These are phyloP conservation scores for Melipona bicolor DNA, from an alignment of 2,888 invertebrate genomes.

Conservation along the genomic window DNA sequence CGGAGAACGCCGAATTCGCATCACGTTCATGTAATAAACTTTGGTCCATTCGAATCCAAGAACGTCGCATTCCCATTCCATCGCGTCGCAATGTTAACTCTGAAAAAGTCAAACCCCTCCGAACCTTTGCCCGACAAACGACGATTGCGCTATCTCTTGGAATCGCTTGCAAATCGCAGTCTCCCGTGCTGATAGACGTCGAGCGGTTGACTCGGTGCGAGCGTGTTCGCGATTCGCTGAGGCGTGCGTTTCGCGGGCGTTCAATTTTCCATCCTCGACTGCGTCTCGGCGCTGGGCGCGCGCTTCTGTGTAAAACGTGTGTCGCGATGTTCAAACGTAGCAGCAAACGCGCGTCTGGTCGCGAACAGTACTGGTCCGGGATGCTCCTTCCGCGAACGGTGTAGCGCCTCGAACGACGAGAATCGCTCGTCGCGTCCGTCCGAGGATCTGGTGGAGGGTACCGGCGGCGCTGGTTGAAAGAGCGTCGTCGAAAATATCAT, in stretches of 20 bases:
- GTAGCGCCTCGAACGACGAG: neutral
- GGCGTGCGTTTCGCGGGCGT: constrained; percentile 62
- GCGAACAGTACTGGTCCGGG: constrained; percentile 64
- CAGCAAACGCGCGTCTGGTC: constrained; percentile 45
- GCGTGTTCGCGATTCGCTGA: constrained; percentile 54
- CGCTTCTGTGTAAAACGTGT: constrained; percentile 29
- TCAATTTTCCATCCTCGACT: constrained; percentile 70
- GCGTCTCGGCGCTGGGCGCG: constrained; percentile 22
- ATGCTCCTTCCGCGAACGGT: constrained; percentile 10
- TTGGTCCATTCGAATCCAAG: neutral
- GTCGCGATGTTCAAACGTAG: constrained; percentile 59
- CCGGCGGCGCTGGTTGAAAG: too few species aligned
- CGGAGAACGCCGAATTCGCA: neutral
- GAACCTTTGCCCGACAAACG: constrained; percentile 9
- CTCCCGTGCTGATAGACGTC: constrained; percentile 31
- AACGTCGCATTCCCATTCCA: neutral
- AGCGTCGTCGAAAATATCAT: too few species aligned
- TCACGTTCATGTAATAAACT: neutral
- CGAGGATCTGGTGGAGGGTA: neutral
- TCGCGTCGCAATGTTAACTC: neutral
- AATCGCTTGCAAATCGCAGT: constrained; percentile 27
- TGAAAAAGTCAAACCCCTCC: neutral
- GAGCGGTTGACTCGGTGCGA: constrained; percentile 28
- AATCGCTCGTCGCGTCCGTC: constrained; percentile 16
- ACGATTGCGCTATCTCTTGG: constrained; percentile 28